Percentiles rank a stretch among this genome's conserved stretches.
Conservation (phyloP, 2,888 invertebrate species). For the Cerastis rubricosa region DNA sequence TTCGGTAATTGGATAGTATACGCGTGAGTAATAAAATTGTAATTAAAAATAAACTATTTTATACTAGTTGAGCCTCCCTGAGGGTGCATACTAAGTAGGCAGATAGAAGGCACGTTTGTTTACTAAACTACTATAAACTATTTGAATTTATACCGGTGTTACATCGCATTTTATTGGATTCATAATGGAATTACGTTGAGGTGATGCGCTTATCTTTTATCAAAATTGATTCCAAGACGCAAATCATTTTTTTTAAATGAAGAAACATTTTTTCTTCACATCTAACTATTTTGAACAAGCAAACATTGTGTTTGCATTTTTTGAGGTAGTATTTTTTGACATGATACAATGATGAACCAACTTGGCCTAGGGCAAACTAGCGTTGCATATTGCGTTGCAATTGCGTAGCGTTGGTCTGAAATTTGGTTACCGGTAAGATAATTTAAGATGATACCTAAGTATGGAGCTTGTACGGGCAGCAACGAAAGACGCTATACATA, state of each 20-base stretch:
- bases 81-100: conserved; percentile 90
- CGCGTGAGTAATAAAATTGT: conserved; percentile 88
- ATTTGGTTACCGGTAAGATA: not conserved
- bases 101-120: conserved; percentile 84
- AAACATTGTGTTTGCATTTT: not conserved
- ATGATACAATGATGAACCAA: not conserved
- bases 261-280: not conserved
- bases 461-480: too few relatives aligned
- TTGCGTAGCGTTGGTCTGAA: not conserved
- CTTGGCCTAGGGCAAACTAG: not conserved
- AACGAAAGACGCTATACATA: too few relatives aligned
- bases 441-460: not conserved
- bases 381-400: too few relatives aligned
- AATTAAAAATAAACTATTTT: conserved; percentile 90
- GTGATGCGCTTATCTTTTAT: conserved; percentile 19
- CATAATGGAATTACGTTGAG: conserved; percentile 68
- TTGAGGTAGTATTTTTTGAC: not conserved
- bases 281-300: not conserved
- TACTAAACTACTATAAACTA: conserved; percentile 86
- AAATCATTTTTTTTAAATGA: not conserved
- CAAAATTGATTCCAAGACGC: not conserved
- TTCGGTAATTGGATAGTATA: conserved; percentile 88
- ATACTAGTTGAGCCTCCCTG: conserved; percentile 83
- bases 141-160: conserved; percentile 83
- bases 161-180: conserved; percentile 72